Percentiles rank a stretch among this genome's conserved stretches.
Evolutionary conservation across 2,113 vertebrate species (phyloP).

Genomic region (Gnathonemus longibarbis): DNA sequence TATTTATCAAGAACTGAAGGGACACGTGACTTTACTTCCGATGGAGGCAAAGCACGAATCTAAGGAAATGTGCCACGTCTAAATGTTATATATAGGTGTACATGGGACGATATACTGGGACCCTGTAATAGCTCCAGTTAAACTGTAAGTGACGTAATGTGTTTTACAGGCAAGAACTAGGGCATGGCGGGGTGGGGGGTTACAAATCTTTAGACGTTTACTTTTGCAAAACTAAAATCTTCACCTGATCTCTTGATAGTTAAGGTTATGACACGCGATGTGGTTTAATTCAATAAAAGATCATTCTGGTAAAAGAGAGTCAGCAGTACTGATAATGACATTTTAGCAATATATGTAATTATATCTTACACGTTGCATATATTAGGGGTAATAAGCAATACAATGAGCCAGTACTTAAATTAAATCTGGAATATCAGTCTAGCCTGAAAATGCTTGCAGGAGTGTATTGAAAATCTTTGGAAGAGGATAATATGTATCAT

Average conservation of each 20-base stretch:
- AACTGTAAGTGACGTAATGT: conserved; percentile 2
- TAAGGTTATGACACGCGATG: neutral
- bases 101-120: neutral
- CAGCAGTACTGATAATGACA: neutral
- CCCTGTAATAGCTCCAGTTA: neutral
- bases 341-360: neutral
- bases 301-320: neutral
- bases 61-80: neutral
- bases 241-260: neutral
- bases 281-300: neutral
- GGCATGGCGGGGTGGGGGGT: neutral
- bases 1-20: neutral
- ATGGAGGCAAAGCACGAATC: neutral
- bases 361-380: neutral
- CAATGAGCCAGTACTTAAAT: neutral
- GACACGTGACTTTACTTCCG: neutral
- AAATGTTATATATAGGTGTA: neutral
- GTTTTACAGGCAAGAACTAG: neutral
- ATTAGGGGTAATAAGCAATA: neutral
- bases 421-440: neutral
- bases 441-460: neutral
- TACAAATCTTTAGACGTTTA: neutral
- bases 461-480: neutral
- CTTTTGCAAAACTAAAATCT: neutral
- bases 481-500: neutral